phyloP scores from a whole-genome alignment of 2,888 invertebrate genomes.

The Caenorhabditis wallacei region DNA sequence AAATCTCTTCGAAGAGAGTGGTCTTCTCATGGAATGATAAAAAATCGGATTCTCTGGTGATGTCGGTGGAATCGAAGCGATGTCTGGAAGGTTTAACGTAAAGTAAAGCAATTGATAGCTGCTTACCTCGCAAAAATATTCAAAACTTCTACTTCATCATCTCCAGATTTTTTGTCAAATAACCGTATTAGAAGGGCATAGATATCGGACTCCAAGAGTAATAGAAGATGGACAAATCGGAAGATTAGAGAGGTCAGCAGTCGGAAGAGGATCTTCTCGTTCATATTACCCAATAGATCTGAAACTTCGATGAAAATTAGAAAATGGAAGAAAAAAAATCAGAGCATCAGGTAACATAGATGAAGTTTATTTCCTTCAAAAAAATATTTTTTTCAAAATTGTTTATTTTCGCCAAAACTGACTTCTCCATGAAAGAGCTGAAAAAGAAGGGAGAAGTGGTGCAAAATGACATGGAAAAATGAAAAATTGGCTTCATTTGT shows the following conservation, averaged over 20 bases:
- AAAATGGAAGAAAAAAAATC: not conserved
- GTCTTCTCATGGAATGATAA: conserved; percentile 45
- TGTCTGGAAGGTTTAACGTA: conserved; percentile 24
- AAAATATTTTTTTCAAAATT: not conserved
- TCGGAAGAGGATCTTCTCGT: conserved; percentile 32
- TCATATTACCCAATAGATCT: conserved; percentile 33
- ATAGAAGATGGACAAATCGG: conserved; percentile 50
- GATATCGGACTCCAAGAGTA: conserved; percentile 61
- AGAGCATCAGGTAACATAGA: not conserved
- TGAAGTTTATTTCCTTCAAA: too few relatives aligned
- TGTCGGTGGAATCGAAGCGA: conserved; percentile 50
- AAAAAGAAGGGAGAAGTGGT: not conserved
- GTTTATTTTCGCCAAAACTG: too few relatives aligned
- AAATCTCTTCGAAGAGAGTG: conserved; percentile 58
- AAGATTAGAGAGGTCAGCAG: conserved; percentile 47
- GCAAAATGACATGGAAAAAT: not conserved
- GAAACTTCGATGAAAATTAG: not conserved
- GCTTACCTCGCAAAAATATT: conserved; percentile 67
- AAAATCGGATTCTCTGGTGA: conserved; percentile 48
- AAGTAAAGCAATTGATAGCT: too few relatives aligned
- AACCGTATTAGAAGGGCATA: conserved; percentile 53
- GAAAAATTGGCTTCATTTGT: conserved; percentile 51
- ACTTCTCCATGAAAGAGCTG: not conserved
- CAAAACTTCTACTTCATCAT: conserved; percentile 60
- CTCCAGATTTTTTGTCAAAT: conserved; percentile 33